These are phyloP conservation scores for Hyposoter didymator DNA, from an alignment of 2,888 invertebrate species.

Conservation along the genomic window DNA sequence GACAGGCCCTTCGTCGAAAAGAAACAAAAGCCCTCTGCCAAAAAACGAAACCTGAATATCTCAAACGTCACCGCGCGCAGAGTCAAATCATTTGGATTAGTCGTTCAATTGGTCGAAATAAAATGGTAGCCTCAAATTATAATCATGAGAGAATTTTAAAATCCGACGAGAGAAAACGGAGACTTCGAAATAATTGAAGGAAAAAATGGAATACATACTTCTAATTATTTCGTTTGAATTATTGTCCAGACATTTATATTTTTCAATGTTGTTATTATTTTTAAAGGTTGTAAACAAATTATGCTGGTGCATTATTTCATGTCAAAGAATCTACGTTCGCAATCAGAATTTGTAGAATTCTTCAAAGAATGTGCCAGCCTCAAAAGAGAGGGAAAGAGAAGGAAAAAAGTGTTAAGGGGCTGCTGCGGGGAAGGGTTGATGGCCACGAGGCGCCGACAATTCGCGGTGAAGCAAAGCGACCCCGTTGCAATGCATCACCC, in stretches of 20 bases:
- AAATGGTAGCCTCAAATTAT: constrained; percentile 35
- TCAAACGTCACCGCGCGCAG: constrained; percentile 12
- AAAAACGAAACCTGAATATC: constrained; percentile 7
- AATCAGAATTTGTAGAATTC: constrained; percentile 3
- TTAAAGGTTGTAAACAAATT: background rate
- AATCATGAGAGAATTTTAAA: constrained; percentile 13
- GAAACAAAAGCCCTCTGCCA: constrained; percentile 12
- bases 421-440: constrained; percentile 57
- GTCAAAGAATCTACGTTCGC: background rate
- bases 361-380: background rate
- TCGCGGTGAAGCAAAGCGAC: constrained; percentile 79
- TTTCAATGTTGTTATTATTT: background rate
- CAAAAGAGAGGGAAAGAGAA: constrained; percentile 17
- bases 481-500: constrained; percentile 80
- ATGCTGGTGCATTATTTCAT: background rate
- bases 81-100: background rate
- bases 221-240: constrained; percentile 5
- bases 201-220: background rate
- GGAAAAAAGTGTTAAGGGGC: constrained; percentile 18
- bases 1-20: constrained; percentile 40
- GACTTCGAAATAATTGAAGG: background rate
- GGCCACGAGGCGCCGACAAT: constrained; percentile 79
- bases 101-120: constrained; percentile 44
- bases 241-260: constrained; percentile 24
- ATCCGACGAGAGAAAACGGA: background rate